Evolutionary conservation across 2,888 invertebrate species (phyloP), one percentile per base, ranked within the genome.

Genomic region (Melanargia galathea): DNA sequence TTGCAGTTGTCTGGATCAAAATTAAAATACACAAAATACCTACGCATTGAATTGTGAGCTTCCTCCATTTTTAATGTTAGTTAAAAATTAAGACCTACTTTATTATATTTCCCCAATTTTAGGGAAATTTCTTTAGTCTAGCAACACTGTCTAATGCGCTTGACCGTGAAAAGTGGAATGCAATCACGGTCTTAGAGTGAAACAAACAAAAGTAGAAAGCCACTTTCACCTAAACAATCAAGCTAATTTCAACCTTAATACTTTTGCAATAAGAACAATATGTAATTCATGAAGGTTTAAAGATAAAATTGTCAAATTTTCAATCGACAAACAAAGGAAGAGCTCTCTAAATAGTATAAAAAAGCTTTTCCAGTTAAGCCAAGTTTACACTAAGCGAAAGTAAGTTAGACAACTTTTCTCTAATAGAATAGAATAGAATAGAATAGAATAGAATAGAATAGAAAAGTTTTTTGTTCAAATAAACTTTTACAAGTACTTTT

Each of bases 81-180:
- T 43, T n/a, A 3, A 13, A 7, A 40, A 40, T 16, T 7, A 40
- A 6, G 8, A 38, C 5, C 1, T 40, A 43, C 18, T 16, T 16
- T 6, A 7, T 18, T 16, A 60, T 40, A 48, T 35, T 24, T 55
- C 10, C 18, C 20, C 40, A 38, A n/a, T 22, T 33, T 35, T 16
- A 40, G 40, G 62, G 38, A 46, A 60, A 58, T 48, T 30, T 13
- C 26, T 13, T 26, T 1, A 45, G 1, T 26, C 75, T 81, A 71
- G 82, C 77, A 80, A 84, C 87, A 86, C 81, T 60, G 20, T 24
- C 1, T 22, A 49, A 68, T 73, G 83, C 75, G 82, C 88, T 89
- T 90, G 89, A 87, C 90, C 88, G 84, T 89, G 87, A 86, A 77
- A 81, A 87, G 85, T 86, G 80, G 87, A 84, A 84, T 88, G 82